Conservation (phyloP, 64 coral and sea anemone species). For the Montipora sp. region DNA sequence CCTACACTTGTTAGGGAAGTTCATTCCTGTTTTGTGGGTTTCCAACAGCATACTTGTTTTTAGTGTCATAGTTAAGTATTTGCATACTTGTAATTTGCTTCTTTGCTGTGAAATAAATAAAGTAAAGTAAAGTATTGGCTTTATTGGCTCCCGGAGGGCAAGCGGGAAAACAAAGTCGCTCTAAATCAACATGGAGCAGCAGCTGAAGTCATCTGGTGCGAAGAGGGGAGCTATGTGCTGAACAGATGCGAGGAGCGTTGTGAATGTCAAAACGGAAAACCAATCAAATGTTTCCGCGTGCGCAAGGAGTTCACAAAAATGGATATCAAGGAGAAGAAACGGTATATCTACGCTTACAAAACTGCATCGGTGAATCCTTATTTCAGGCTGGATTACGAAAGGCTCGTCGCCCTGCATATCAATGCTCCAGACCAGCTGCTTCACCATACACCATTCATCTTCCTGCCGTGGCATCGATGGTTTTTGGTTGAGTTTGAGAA, state of each 20-base stretch:
- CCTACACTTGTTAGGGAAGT: no score
- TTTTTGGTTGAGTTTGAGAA: constrained; percentile 91
- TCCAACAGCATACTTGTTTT: no score
- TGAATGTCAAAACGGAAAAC: constrained; percentile 37
- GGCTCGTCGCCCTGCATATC: constrained; percentile 46
- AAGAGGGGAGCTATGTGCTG: constrained; percentile 16
- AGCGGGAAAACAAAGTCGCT: background rate
- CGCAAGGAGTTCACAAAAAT: constrained; percentile 66
- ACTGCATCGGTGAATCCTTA: constrained; percentile 17
- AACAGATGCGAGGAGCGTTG: constrained; percentile 68
- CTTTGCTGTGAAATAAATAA: no score
- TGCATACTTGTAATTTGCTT: no score
- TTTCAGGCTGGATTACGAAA: constrained; percentile 59
- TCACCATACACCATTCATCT: constrained; percentile 57
- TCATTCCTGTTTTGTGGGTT: no score
- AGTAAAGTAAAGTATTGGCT: no score
- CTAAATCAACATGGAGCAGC: background rate
- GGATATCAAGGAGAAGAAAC: constrained; percentile 23
- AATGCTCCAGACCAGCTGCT: constrained; percentile 18
- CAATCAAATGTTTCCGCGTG: constrained; percentile 49
- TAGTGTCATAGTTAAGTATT: no score
- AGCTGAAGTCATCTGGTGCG: background rate
- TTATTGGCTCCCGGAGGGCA: background rate
- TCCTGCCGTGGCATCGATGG: constrained; percentile 97
- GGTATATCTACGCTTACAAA: constrained; percentile 66